A percentile compares a stretch with the other conserved stretches of the same genome.
Evolutionary conservation across 2,113 vertebrate species (phyloP).

Genomic region (Mirza zaza): DNA sequence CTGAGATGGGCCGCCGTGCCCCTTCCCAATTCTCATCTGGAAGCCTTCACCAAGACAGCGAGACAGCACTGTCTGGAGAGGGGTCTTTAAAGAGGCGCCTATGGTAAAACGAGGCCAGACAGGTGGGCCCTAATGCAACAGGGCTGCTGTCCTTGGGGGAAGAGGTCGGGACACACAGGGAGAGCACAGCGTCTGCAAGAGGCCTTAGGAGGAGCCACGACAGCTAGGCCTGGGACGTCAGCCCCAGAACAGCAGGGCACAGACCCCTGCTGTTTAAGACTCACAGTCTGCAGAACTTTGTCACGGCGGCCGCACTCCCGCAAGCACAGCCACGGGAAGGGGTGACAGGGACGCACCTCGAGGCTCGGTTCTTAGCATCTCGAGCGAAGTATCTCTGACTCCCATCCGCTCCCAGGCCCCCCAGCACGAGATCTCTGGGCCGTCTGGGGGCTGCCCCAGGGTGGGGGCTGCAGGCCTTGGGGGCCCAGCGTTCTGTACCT

Average conservation of each 20-base stretch:
- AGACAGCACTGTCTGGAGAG: not conserved
- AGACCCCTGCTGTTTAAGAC: too few relatives aligned
- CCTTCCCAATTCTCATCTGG: not conserved
- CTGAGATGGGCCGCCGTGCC: accelerated
- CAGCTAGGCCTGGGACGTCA: not conserved
- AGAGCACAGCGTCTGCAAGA: accelerated
- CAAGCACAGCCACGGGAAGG: too few relatives aligned
- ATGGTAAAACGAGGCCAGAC: not conserved
- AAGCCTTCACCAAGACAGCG: too few relatives aligned
- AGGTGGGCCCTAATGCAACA: too few relatives aligned
- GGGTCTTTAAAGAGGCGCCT: not conserved
- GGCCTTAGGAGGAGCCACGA: not conserved
- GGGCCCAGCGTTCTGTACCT: not conserved
- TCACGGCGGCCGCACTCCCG: not conserved
- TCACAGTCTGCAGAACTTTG: not conserved
- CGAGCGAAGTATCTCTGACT: too few relatives aligned
- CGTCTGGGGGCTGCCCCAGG: not conserved
- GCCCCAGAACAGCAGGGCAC: not conserved
- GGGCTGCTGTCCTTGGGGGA: not conserved
- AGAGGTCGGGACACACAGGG: not conserved
- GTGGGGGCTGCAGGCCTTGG: too few relatives aligned
- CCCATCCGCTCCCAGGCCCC: not conserved
- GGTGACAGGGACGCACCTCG: too few relatives aligned
- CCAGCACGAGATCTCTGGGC: not conserved
- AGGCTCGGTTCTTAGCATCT: too few relatives aligned